A percentile compares a stretch with the other conserved stretches of the same genome.
Conservation (phyloP, 2,888 invertebrate genomes). For the Noctua pronuba region DNA sequence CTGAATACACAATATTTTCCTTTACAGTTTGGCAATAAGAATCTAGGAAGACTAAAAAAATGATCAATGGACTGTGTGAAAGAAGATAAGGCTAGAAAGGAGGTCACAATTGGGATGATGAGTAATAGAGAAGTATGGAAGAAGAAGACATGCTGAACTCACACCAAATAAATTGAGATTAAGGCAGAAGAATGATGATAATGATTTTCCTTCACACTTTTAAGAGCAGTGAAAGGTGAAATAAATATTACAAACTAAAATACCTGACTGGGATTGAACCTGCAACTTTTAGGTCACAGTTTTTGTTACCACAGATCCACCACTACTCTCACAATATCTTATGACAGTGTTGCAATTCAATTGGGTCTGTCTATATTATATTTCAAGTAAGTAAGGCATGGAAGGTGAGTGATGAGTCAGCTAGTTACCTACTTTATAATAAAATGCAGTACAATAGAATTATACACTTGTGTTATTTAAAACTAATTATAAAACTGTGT, state of each 20-base stretch:
- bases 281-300: background rate
- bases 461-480: conserved; percentile 17
- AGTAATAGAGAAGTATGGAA: too few species aligned
- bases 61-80: background rate
- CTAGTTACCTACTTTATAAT: background rate
- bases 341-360: background rate
- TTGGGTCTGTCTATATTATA: background rate
- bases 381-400: background rate
- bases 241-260: background rate
- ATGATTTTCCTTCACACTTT: background rate
- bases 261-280: background rate
- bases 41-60: too few species aligned
- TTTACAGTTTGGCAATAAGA: too few species aligned
- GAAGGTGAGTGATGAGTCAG: too few species aligned
- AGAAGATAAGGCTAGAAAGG: background rate
- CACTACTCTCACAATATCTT: background rate
- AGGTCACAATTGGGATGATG: background rate
- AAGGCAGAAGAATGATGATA: background rate
- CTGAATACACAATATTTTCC: background rate
- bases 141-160: too few species aligned
- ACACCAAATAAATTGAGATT: background rate
- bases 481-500: conserved; percentile 8
- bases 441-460: conserved; percentile 19
- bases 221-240: background rate
- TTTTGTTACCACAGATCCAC: background rate